Conservation (phyloP, 1,140 invertebrate genomes). For the Protaetia brevitarsis region DNA sequence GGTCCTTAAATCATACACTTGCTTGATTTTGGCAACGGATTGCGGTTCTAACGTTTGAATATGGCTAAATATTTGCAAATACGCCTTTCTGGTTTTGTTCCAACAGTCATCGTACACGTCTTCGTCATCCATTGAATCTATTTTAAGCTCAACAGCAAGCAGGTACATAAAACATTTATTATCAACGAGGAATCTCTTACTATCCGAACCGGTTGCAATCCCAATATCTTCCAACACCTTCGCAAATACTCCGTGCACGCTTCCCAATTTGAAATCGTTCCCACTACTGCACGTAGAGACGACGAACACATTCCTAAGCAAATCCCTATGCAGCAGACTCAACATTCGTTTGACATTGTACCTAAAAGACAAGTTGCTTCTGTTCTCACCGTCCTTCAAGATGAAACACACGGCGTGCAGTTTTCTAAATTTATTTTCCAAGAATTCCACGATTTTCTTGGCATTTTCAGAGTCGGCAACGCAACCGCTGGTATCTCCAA, state of each 20-base stretch:
- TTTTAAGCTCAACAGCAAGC: not conserved
- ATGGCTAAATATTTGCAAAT: not conserved
- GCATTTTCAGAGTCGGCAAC: conserved; percentile 37
- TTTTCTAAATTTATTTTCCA: conserved; percentile 30
- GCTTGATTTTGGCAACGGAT: not conserved
- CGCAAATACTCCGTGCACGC: not conserved
- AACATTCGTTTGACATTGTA: not conserved
- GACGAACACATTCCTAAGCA: not conserved
- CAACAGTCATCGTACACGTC: not conserved
- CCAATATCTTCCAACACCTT: not conserved
- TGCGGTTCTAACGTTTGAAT: not conserved
- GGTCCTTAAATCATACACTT: not conserved
- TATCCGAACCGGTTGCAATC: not conserved
- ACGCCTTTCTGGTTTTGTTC: not conserved
- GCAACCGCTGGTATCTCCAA: conserved; percentile 37
- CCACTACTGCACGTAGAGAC: not conserved
- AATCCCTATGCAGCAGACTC: not conserved
- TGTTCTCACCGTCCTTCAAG: conserved; percentile 32
- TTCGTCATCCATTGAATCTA: not conserved
- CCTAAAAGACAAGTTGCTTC: not conserved
- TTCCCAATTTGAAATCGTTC: not conserved
- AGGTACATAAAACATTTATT: not conserved
- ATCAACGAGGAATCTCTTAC: not conserved
- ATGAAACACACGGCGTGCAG: conserved; percentile 42
- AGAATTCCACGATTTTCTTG: conserved; percentile 39